Evolutionary conservation across 2,797 vertebrate species (phyloP), one percentile per base, ranked within the genome.

Genomic region (Peromyscus attwateri): DNA sequence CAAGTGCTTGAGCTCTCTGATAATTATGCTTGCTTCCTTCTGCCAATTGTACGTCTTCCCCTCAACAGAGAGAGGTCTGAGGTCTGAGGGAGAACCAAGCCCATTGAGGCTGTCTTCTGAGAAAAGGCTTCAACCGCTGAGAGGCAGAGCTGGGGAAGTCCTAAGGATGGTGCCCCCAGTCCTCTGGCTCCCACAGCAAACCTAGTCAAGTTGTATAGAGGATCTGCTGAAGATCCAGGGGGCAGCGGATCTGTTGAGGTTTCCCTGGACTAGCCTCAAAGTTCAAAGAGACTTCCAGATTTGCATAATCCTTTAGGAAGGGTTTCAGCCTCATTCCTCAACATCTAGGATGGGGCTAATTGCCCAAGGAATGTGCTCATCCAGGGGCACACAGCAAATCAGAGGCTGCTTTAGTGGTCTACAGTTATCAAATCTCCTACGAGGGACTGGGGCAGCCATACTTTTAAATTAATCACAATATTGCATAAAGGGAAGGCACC

Each of bases 251-350:
- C 76, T 90, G 77, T 40, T 92, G 95, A 95, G 87, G 87, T 93
- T 94, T 94, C 75, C 83, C 40, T 23, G 87, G 87, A 66, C 27
- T 5, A 14, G 89, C 71, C 87, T 95, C 85, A 64, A 87, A 92
- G 66, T 66, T 80, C 80, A 85, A 0, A 1, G 46, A 57, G 66
- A 34, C 68, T 81, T 95, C 89, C 25, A 14, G n/a, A 91, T 95
- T 79, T 79, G 34, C 14, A 76, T 23, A 87, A 80, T 57, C 80
- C 70, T 84, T 76, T 31, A 79, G 19, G 49, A 73, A 94, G n/a
- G 79, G 70, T 31, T 71, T 27, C 34, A 2, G 31, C 49, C 34
- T 75, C 21, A 6, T 7, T 27, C 37, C 43, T 79, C 62, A 14
- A 52, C 40, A 79, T 49, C 29, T 0, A 0, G 90, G 49, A 83